These are phyloP conservation scores for Dolichopus griseipennis DNA, from an alignment of 2,888 invertebrate species.

Conservation along the genomic window DNA sequence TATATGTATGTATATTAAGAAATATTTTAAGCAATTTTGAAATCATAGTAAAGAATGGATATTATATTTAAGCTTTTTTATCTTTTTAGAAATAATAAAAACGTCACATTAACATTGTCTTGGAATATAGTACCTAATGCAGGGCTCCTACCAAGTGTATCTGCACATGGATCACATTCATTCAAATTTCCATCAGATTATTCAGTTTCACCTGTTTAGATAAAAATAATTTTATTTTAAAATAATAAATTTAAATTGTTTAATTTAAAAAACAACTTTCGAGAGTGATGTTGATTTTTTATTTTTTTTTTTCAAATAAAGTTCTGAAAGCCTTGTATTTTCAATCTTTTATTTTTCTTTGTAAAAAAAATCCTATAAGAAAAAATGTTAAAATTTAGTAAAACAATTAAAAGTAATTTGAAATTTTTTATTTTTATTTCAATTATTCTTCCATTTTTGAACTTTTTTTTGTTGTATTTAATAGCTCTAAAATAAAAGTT, in stretches of 20 bases:
- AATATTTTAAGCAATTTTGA: too few relatives aligned
- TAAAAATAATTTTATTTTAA: neutral
- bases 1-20: too few relatives aligned
- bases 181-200: conserved; percentile 89
- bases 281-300: neutral
- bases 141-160: conserved; percentile 82
- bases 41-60: too few relatives aligned
- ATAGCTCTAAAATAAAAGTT: conserved; percentile 40
- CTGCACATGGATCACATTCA: conserved; percentile 70
- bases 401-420: neutral
- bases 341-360: neutral
- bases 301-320: neutral
- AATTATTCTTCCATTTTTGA: neutral
- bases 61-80: too few relatives aligned
- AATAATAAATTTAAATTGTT: neutral
- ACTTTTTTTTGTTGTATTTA: conserved; percentile 12
- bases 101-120: conserved; percentile 87
- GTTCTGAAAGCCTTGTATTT: neutral
- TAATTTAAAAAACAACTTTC: neutral
- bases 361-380: neutral
- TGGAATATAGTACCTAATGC: conserved; percentile 99
- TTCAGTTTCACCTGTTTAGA: conserved; percentile 52
- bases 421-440: too few relatives aligned
- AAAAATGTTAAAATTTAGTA: neutral
- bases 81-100: conserved; percentile 72